Percentiles rank a stretch among this genome's conserved stretches.
phyloP scores from a whole-genome alignment of 2,797 vertebrate species.

The Xyrichtys novacula region DNA sequence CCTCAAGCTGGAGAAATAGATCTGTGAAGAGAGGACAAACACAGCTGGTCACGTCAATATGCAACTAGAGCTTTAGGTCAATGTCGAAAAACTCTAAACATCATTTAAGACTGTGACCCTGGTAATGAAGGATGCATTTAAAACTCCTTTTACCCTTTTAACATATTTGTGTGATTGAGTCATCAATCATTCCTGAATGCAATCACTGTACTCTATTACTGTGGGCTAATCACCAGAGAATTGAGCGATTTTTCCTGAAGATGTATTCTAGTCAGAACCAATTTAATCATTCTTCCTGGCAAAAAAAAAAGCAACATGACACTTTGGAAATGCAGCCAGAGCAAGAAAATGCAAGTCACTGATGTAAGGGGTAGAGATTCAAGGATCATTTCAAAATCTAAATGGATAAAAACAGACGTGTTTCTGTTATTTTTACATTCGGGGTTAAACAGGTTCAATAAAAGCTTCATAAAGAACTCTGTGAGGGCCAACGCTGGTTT shows the following conservation, averaged over 20 bases:
- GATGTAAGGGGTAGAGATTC: too few relatives aligned
- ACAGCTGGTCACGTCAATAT: neutral
- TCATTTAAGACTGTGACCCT: neutral
- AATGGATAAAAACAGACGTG: too few relatives aligned
- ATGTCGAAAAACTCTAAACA: neutral
- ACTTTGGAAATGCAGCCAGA: neutral
- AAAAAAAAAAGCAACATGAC: slow-evolving; percentile 6
- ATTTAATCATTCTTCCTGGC: neutral
- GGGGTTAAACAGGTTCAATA: too few relatives aligned
- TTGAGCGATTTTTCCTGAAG: neutral
- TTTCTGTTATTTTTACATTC: too few relatives aligned
- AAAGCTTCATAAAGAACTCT: too few relatives aligned
- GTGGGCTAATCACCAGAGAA: neutral
- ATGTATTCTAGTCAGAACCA: neutral
- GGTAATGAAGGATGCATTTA: neutral
- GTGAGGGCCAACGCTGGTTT: too few relatives aligned
- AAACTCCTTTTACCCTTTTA: neutral
- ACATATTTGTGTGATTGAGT: neutral
- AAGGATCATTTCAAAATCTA: too few relatives aligned
- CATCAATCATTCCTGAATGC: neutral
- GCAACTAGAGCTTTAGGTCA: neutral
- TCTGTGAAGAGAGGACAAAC: slow-evolving; percentile 83
- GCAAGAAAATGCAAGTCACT: too few relatives aligned
- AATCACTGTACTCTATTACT: neutral
- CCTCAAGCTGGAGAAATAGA: slow-evolving; percentile 97